Evolutionary conservation across 1,140 invertebrate genomes (phyloP).

Genomic region (Drosophila mauritiana): DNA sequence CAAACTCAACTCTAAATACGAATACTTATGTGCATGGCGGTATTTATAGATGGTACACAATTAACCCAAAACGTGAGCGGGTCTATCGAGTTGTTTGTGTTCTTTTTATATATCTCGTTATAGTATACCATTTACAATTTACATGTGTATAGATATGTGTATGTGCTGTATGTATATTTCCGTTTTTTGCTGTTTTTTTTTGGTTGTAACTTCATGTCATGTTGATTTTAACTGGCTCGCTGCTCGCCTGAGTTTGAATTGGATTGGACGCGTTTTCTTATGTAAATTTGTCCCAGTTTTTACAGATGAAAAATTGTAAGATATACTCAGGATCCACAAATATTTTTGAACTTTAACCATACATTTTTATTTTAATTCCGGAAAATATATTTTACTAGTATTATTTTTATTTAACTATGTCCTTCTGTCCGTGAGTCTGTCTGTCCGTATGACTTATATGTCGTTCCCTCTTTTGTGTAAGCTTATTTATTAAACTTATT

Average conservation of each 20-base stretch:
- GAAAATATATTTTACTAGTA: no score
- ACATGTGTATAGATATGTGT: conserved; percentile 38
- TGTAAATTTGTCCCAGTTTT: conserved; percentile 40
- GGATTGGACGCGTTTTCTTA: conserved; percentile 47
- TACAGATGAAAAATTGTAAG: neutral
- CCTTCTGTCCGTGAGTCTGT: no score
- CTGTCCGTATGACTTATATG: no score
- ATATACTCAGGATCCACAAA: no score
- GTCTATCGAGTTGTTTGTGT: conserved; percentile 45
- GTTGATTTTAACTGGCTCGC: conserved; percentile 51
- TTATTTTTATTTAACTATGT: no score
- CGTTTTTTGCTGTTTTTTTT: conserved; percentile 4
- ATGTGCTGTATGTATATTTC: conserved; percentile 6
- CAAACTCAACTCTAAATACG: conserved; percentile 52
- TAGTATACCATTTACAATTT: conserved; percentile 63
- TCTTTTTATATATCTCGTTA: conserved; percentile 36
- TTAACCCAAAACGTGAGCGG: conserved; percentile 57
- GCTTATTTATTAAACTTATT: no score
- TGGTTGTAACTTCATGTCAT: conserved; percentile 40
- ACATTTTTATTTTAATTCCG: no score
- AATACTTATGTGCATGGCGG: conserved; percentile 40
- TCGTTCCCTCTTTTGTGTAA: no score
- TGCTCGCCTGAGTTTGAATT: conserved; percentile 35
- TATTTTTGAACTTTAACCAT: no score
- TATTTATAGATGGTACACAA: conserved; percentile 50